phyloP scores from a whole-genome alignment of 2,113 vertebrate species.

The Eretmochelys imbricata region DNA sequence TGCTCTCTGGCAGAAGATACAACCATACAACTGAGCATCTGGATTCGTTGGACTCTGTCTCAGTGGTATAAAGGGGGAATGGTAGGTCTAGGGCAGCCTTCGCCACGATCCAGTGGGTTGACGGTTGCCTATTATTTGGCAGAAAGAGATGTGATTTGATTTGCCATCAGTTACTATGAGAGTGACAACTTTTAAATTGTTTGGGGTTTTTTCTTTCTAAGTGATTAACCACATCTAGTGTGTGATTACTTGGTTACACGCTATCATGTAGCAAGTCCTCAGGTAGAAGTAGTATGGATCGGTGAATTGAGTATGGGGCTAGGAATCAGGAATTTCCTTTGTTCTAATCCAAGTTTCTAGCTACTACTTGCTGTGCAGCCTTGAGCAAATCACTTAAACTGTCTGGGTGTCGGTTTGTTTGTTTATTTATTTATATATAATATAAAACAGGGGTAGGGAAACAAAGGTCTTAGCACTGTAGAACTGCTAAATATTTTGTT shows the following conservation, averaged over 20 bases:
- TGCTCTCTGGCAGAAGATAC: not conserved
- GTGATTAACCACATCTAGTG: fast-evolving
- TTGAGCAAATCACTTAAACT: not conserved
- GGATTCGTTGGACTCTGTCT: not conserved
- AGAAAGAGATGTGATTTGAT: not conserved
- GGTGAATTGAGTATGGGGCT: not conserved
- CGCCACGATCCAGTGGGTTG: too few relatives aligned
- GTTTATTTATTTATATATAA: too few relatives aligned
- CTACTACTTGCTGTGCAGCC: not conserved
- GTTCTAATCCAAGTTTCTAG: not conserved
- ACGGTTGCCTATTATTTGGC: too few relatives aligned
- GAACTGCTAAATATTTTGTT: not conserved
- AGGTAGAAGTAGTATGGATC: not conserved
- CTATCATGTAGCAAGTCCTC: not conserved
- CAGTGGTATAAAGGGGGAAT: not conserved
- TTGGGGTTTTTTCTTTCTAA: not conserved
- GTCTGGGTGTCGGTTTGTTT: not conserved
- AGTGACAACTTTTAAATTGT: not conserved
- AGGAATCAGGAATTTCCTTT: not conserved
- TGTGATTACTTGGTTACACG: not conserved
- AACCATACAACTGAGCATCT: not conserved
- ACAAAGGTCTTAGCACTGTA: not conserved
- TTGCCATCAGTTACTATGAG: not conserved
- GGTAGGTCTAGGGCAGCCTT: not conserved
- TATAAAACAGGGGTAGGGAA: not conserved